These are phyloP conservation scores for Symphodus melops DNA, from an alignment of 2,113 vertebrate genomes.

Conservation along the genomic window DNA sequence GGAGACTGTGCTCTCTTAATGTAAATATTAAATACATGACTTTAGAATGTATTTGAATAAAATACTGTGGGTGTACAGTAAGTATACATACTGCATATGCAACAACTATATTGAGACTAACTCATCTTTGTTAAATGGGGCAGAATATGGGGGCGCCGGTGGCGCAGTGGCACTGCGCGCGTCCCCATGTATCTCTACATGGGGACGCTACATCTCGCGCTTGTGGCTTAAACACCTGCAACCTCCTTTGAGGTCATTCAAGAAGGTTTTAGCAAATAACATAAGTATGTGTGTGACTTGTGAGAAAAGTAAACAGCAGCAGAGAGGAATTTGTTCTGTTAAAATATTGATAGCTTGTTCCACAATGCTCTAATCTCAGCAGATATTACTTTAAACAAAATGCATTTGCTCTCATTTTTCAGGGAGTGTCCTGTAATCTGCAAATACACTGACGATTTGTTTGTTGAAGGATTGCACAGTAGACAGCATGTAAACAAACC, in stretches of 20 bases:
- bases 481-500: background rate
- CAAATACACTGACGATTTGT: background rate
- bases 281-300: background rate
- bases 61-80: background rate
- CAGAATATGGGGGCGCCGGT: no score
- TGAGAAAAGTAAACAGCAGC: background rate
- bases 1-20: no score
- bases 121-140: no score
- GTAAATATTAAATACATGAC: no score
- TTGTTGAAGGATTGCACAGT: background rate
- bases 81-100: no score
- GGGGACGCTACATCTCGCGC: no score
- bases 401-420: background rate
- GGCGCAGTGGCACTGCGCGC: no score
- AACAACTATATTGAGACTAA: no score
- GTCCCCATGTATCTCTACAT: no score
- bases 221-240: no score
- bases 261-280: no score
- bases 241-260: no score
- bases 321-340: conserved; percentile 30
- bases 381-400: conserved; percentile 4
- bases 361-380: background rate
- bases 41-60: background rate
- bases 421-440: background rate
- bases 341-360: conserved; percentile 37